Evolutionary conservation across 1,140 invertebrate genomes (phyloP).

Genomic region (Contarinia nasturtii): DNA sequence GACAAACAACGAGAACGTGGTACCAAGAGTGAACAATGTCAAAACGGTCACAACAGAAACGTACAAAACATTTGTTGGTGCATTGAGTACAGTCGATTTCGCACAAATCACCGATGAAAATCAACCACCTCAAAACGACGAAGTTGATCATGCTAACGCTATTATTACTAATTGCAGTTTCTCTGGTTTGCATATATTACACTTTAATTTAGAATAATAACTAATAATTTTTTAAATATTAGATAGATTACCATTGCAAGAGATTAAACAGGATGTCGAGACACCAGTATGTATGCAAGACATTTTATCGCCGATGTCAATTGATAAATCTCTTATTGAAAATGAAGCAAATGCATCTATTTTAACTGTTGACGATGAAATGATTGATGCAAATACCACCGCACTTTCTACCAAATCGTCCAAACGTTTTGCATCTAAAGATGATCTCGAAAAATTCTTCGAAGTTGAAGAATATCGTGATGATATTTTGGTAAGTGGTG

Average conservation of each 20-base stretch:
- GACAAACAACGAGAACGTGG: no score
- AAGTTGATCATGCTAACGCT: no score
- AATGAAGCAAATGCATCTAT: not conserved
- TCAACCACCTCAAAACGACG: no score
- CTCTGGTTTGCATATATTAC: no score
- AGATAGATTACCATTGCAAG: not conserved
- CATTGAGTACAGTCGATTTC: no score
- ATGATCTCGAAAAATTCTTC: constrained; percentile 29
- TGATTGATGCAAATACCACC: constrained; percentile 8
- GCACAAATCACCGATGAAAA: no score
- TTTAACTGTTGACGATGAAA: not conserved
- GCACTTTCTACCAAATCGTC: constrained; percentile 18
- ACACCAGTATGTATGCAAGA: constrained; percentile 23
- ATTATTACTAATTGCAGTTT: no score
- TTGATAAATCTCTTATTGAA: constrained; percentile 12
- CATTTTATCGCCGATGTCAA: constrained; percentile 19
- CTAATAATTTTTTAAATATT: no score
- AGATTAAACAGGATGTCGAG: constrained; percentile 4
- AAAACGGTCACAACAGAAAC: no score
- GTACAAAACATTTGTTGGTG: no score
- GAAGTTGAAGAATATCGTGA: constrained; percentile 51
- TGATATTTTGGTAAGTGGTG: constrained; percentile 42
- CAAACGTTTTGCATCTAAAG: constrained; percentile 7
- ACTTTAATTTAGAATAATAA: no score
- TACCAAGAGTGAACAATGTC: no score